Evolutionary conservation across 1,140 invertebrate genomes (phyloP).

Genomic region (Platyura marginata): DNA sequence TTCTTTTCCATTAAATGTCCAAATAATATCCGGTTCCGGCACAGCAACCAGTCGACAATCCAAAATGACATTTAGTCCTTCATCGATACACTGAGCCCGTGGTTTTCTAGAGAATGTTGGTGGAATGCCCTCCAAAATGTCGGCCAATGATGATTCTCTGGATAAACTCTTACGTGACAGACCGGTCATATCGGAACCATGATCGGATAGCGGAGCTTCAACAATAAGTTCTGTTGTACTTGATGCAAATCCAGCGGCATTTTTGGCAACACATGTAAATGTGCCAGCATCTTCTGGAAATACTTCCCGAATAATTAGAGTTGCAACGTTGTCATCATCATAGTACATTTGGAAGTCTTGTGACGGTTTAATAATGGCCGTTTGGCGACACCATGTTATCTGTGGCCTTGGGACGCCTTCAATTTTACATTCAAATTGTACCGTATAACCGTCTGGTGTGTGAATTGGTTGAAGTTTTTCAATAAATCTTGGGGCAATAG

Average conservation of each 20-base stretch:
- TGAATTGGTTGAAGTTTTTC: constrained; percentile 69
- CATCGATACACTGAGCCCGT: constrained; percentile 62
- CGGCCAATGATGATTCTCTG: constrained; percentile 73
- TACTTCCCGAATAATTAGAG: constrained; percentile 84
- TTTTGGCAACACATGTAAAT: constrained; percentile 93
- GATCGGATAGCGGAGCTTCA: constrained; percentile 70
- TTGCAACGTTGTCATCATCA: constrained; percentile 80
- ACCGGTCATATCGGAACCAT: constrained; percentile 65
- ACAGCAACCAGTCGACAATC: constrained; percentile 75
- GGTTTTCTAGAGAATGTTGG: constrained; percentile 82
- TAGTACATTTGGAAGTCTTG: constrained; percentile 85
- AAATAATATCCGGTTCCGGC: constrained; percentile 74
- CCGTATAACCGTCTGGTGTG: constrained; percentile 68
- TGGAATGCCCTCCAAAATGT: constrained; percentile 80
- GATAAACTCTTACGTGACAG: constrained; percentile 65
- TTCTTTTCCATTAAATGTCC: constrained; percentile 58
- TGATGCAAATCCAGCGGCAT: constrained; percentile 80
- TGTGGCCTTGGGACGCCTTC: constrained; percentile 75
- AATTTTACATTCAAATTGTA: constrained; percentile 80
- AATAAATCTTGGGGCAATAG: constrained; percentile 64
- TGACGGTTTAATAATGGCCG: constrained; percentile 77
- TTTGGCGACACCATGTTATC: constrained; percentile 89
- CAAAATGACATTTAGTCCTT: constrained; percentile 58
- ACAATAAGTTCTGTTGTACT: constrained; percentile 79
- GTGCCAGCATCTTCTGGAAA: constrained; percentile 93